A percentile compares a stretch with the other conserved stretches of the same genome.
These are phyloP conservation scores for Xenopus borealis DNA, from an alignment of 2,113 vertebrate species.

Conservation along the genomic window DNA sequence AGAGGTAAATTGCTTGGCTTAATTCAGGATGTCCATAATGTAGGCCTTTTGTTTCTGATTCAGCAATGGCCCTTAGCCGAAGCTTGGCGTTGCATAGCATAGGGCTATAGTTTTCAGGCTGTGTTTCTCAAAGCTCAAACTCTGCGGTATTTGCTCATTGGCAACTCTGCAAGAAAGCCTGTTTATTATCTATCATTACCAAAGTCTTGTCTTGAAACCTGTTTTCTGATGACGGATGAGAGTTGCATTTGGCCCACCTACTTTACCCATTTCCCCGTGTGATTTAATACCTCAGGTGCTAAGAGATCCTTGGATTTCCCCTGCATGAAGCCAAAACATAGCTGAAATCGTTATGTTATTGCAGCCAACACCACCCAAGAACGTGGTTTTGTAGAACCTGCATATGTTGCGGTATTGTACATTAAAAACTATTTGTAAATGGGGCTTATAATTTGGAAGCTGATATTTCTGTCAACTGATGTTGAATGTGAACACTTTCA, in stretches of 20 bases:
- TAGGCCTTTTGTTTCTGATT: too few species aligned
- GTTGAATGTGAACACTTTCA: too few species aligned
- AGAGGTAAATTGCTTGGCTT: too few species aligned
- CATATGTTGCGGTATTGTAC: not conserved
- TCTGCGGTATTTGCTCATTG: constrained; percentile 12
- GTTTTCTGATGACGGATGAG: constrained; percentile 21
- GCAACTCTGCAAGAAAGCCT: constrained; percentile 7
- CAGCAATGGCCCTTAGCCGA: too few species aligned
- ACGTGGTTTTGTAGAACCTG: not conserved
- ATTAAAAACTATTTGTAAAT: not conserved
- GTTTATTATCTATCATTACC: constrained; percentile 30
- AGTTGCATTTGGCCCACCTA: constrained; percentile 8
- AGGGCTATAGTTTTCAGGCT: too few species aligned
- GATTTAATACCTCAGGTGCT: constrained; percentile 8
- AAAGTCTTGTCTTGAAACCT: not conserved
- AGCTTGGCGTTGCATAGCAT: too few species aligned
- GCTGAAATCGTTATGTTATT: not conserved
- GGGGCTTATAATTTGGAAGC: not conserved
- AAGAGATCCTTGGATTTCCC: not conserved
- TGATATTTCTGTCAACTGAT: too few species aligned
- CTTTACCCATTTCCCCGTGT: constrained; percentile 8
- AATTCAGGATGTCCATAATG: too few species aligned
- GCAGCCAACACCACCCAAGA: not conserved
- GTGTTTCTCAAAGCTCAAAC: constrained; percentile 1
- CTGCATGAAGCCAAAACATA: not conserved